phyloP scores from a whole-genome alignment of 2,888 invertebrate species.

The Pachliopta kotzebuea region DNA sequence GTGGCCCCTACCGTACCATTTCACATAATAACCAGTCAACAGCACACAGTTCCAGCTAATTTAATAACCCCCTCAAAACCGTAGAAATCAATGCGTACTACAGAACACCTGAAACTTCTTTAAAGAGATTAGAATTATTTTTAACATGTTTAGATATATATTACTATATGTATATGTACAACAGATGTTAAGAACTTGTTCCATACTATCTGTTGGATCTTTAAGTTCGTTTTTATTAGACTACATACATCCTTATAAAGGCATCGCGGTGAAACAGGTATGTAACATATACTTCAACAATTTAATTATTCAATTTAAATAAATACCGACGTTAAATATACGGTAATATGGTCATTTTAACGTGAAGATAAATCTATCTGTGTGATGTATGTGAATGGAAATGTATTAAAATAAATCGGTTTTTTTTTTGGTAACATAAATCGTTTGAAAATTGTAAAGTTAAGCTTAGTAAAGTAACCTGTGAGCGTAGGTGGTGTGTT shows the following conservation, averaged over 20 bases:
- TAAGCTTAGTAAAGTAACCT: conserved; percentile 58
- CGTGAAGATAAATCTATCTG: background rate
- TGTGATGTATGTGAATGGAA: no score
- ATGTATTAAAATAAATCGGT: background rate
- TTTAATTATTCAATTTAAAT: conserved; percentile 20
- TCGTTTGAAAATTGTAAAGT: conserved; percentile 36
- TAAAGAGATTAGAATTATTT: background rate
- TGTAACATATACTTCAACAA: conserved; percentile 9
- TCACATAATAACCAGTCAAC: conserved; percentile 18
- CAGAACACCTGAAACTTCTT: background rate
- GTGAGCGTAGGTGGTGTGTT: conserved; percentile 47
- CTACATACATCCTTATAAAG: conserved; percentile 11
- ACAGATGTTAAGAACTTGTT: conserved; percentile 5
- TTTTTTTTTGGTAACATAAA: background rate
- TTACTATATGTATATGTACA: background rate
- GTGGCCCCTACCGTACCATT: conserved; percentile 44
- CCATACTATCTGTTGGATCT: conserved; percentile 11
- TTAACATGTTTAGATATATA: background rate
- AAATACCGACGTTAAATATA: background rate
- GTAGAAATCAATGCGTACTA: background rate
- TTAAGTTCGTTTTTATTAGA: conserved; percentile 6
- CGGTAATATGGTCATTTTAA: background rate
- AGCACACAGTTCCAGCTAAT: background rate
- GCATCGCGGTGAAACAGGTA: conserved; percentile 10
- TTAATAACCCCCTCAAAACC: background rate